A percentile compares a stretch with the other conserved stretches of the same genome.
These are phyloP conservation scores for Microcebus tavaratra DNA, from an alignment of 2,113 vertebrate genomes.

Conservation along the genomic window DNA sequence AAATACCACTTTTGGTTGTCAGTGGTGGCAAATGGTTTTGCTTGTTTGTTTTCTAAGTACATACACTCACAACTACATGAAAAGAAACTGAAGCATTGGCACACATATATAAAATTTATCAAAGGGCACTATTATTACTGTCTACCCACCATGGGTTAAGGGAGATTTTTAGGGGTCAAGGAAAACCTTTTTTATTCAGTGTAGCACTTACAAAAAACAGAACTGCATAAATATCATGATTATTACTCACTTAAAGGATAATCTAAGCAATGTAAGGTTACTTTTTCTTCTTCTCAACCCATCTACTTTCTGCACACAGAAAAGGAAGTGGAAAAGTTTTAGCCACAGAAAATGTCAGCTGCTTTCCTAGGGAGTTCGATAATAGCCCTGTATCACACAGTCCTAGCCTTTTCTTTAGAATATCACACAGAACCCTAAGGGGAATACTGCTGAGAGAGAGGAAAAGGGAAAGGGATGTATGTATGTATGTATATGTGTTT, in stretches of 20 bases:
- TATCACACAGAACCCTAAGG: background rate
- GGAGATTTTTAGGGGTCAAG: background rate
- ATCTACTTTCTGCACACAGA: background rate
- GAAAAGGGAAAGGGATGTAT: too few relatives aligned
- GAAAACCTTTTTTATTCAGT: background rate
- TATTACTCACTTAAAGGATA: background rate
- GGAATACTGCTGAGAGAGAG: background rate
- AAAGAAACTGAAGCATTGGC: background rate
- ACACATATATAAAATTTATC: background rate
- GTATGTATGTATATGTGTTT: background rate
- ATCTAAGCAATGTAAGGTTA: background rate
- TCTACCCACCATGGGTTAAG: background rate
- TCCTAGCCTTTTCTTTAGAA: background rate
- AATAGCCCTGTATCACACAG: background rate
- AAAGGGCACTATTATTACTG: background rate
- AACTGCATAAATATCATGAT: background rate
- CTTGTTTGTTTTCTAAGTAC: background rate
- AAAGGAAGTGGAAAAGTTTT: conserved; percentile 16
- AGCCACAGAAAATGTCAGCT: background rate
- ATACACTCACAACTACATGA: background rate
- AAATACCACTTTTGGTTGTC: background rate
- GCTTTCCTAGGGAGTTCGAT: background rate
- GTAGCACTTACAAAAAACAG: background rate
- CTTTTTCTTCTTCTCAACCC: background rate
- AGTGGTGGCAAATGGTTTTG: background rate